Conservation (phyloP, 2,888 invertebrate genomes). For the Chrysomela aeneicollis region DNA sequence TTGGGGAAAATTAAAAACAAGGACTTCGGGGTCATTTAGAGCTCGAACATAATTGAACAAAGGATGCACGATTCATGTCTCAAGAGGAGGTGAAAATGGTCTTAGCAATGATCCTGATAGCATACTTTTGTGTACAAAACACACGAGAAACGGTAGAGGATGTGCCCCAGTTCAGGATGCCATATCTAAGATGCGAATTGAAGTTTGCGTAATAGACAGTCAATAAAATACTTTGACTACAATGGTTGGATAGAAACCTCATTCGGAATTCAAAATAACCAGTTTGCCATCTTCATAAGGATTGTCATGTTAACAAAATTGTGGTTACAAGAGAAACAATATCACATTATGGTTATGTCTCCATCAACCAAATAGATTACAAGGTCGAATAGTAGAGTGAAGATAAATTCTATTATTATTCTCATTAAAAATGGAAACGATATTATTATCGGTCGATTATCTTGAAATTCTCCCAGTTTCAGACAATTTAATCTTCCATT, state of each 20-base stretch:
- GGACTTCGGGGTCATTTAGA: not conserved
- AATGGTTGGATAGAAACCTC: not conserved
- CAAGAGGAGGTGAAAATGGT: no score
- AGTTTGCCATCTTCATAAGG: no score
- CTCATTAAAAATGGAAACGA: no score
- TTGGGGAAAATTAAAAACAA: not conserved
- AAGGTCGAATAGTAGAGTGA: no score
- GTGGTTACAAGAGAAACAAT: no score
- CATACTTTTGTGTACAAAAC: not conserved
- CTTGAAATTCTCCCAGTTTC: not conserved
- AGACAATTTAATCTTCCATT: slow-evolving; percentile 12
- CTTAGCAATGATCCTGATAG: slow-evolving; percentile 5
- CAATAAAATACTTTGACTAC: slow-evolving; percentile 10
- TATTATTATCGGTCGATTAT: no score
- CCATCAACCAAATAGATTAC: no score
- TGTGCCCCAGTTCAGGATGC: slow-evolving; percentile 10
- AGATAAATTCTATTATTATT: no score
- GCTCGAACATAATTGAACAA: not conserved
- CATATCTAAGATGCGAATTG: slow-evolving; percentile 17
- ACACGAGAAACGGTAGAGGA: not conserved
- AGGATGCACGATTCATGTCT: no score
- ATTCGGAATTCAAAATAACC: no score
- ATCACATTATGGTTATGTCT: no score
- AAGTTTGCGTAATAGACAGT: not conserved
- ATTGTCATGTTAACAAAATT: no score